Evolutionary conservation across 2,113 vertebrate species (phyloP).

Genomic region (Gobiocypris rarus): DNA sequence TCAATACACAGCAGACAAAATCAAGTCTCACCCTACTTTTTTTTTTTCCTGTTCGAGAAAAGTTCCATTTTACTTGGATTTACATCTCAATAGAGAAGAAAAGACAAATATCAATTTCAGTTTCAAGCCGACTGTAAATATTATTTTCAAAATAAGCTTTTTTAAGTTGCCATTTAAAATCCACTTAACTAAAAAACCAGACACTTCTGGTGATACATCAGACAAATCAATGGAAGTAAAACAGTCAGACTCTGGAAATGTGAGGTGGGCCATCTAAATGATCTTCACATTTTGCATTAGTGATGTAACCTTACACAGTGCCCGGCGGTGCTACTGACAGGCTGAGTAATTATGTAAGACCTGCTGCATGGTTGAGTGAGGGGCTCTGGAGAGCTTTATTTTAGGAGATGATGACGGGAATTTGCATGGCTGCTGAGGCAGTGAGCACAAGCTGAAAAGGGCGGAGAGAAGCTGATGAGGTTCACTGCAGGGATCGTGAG

Average conservation of each 20-base stretch:
- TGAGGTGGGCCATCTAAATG: constrained; percentile 27
- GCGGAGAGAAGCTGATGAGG: constrained; percentile 31
- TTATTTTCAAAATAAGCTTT: not conserved
- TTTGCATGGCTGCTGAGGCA: constrained; percentile 36
- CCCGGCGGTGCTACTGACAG: constrained; percentile 52
- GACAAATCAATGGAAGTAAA: not conserved
- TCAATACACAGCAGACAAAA: too few relatives aligned
- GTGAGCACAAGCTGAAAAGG: constrained; percentile 15
- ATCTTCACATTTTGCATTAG: constrained; percentile 41
- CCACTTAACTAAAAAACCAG: not conserved
- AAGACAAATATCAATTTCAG: too few relatives aligned
- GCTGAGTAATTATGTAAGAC: constrained; percentile 60
- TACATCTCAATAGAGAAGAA: too few relatives aligned
- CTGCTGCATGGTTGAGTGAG: constrained; percentile 49
- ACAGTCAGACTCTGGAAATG: not conserved
- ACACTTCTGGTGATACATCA: not conserved
- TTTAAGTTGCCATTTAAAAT: not conserved
- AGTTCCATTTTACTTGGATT: too few relatives aligned
- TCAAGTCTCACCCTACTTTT: too few relatives aligned
- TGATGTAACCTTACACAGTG: constrained; percentile 46
- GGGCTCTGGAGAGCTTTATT: constrained; percentile 57
- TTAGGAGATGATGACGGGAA: constrained; percentile 44
- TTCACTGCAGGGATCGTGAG: constrained; percentile 29
- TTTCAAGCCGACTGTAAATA: not conserved
- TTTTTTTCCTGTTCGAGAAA: too few relatives aligned